Evolutionary conservation across 2,888 invertebrate species (phyloP), one percentile per base, ranked within the genome.

Genomic region (Cheilosia impressa): DNA sequence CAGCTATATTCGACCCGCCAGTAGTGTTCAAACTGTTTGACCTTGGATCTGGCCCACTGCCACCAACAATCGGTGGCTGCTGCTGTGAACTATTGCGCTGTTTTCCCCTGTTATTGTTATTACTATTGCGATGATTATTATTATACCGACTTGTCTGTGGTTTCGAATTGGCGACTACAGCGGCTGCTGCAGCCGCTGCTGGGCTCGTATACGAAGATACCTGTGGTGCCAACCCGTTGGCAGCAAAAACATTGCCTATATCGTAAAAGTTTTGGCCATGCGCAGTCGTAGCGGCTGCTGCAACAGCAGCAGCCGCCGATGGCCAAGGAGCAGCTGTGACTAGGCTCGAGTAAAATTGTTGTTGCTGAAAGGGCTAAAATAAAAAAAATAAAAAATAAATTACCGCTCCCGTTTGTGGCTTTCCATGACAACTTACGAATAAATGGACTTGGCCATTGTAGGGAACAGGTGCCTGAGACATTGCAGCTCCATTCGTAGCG

Each of bases 201-300:
- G 90, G 87, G 77, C 89, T 76, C 31, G 92, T 88, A 68, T 90
- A 91, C 41, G 94, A 95, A 69, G 94, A 93, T 75, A 94, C 93
- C 90, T 95, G 95, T 62, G 95, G 95, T 77, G 95, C 88, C 88
- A 96, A 92, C 75, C 96, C 96, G 91, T 96, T 96, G 89, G 95
- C 94, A 83, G 95, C 94, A 91, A 95, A 96, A 85, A 96, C 94
- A 90, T 95, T 94, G 88, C 95, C 93, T 90, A 96, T 94, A 88
- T 95, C 95, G 89, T 94, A 95, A 90, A 94, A 96, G 87, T 94
- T 93, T 87, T 93, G 92, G 68, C 92, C 90, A 82, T 93, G 92
- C 58, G 92, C 90, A 66, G 93, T 93, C 62, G 91, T 89, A 38
- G 92, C 91, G 80, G 90, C 89, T 87, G 93, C 91, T 79, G 92